Percentiles rank a stretch among this genome's conserved stretches.
Evolutionary conservation across 2,888 invertebrate genomes (phyloP).

Genomic region (Aleiodes alternator): DNA sequence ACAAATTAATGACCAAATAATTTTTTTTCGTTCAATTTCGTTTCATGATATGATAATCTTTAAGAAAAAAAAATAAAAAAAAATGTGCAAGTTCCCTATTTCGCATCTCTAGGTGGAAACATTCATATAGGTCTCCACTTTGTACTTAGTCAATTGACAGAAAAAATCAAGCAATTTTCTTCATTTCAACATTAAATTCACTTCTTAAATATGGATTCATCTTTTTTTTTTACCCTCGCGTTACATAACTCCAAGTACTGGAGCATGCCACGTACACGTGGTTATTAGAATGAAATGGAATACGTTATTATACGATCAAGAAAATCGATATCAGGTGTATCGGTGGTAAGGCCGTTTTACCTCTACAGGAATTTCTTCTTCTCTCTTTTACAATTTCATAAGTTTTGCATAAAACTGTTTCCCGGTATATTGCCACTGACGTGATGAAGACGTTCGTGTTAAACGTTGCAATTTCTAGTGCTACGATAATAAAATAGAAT

Average conservation of each 20-base stretch:
- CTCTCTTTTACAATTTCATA: constrained; percentile 35
- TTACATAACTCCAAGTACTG: constrained; percentile 29
- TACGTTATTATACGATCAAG: constrained; percentile 49
- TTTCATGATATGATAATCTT: no score
- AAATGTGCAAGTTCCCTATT: no score
- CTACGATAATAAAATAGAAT: background rate
- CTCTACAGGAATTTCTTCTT: constrained; percentile 27
- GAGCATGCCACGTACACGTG: constrained; percentile 44
- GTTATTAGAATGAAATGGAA: constrained; percentile 51
- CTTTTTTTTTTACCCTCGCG: background rate
- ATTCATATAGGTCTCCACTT: no score
- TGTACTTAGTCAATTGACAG: no score
- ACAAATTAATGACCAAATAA: no score
- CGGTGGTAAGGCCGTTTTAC: constrained; percentile 14
- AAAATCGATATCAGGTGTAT: constrained; percentile 44
- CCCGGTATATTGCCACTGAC: constrained; percentile 12
- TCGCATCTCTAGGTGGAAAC: no score
- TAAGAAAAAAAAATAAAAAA: no score
- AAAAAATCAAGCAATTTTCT: no score
- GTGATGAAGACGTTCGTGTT: constrained; percentile 35
- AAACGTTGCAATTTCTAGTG: constrained; percentile 25
- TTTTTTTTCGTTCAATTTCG: no score
- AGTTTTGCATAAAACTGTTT: constrained; percentile 43
- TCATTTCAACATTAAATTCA: background rate
- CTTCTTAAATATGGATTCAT: constrained; percentile 2